Conservation (phyloP, 2,888 invertebrate genomes). For the Dryococelus australis region DNA sequence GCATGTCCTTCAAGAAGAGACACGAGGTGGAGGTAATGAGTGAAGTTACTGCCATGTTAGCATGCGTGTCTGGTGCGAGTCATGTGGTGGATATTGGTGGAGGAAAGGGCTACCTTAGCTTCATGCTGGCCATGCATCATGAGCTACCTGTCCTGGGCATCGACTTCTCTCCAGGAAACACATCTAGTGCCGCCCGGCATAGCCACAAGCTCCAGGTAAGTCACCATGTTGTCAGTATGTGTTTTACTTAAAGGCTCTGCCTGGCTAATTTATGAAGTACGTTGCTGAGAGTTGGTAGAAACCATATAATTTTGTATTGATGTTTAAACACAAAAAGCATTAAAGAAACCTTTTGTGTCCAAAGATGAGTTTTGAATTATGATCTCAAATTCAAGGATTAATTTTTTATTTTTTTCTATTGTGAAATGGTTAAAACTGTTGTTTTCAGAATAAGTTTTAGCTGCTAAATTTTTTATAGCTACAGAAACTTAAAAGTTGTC, state of each 20-base stretch:
- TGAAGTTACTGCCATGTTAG: constrained; percentile 65
- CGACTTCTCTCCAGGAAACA: constrained; percentile 75
- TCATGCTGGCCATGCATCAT: constrained; percentile 75
- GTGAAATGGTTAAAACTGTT: too few relatives aligned
- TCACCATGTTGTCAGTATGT: constrained; percentile 27
- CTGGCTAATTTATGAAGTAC: too few relatives aligned
- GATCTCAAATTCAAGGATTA: too few relatives aligned
- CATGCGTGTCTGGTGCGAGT: constrained; percentile 54
- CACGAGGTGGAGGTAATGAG: constrained; percentile 80
- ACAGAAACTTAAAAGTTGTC: too few relatives aligned
- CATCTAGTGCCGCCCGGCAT: constrained; percentile 69
- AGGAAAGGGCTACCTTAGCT: constrained; percentile 86
- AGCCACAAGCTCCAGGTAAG: constrained; percentile 55
- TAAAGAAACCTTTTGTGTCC: too few relatives aligned
- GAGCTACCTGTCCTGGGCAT: constrained; percentile 79
- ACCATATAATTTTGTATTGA: too few relatives aligned
- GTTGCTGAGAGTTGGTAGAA: too few relatives aligned
- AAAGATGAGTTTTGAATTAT: too few relatives aligned
- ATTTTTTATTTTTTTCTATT: too few relatives aligned
- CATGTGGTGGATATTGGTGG: constrained; percentile 86
- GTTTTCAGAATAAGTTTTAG: too few relatives aligned
- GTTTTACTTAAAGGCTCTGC: background rate
- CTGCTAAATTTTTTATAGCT: too few relatives aligned
- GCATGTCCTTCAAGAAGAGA: constrained; percentile 82
- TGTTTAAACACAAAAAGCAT: too few relatives aligned